phyloP scores from a whole-genome alignment of 1,140 invertebrate genomes.

The Heliconius congener region DNA sequence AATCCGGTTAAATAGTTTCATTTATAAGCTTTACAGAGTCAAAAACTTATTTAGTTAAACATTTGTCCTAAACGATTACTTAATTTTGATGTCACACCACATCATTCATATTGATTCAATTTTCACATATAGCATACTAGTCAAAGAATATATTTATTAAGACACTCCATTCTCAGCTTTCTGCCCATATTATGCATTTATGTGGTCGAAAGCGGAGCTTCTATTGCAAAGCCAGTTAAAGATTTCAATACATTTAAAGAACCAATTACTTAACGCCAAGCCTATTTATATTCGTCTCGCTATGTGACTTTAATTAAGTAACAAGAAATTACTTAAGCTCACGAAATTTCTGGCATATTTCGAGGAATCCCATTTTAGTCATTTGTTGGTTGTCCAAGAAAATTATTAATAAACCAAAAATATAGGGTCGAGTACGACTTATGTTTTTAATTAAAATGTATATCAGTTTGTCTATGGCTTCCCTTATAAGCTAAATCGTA shows the following conservation, averaged over 20 bases:
- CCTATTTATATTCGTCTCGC: conserved; percentile 5
- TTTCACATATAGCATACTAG: no score
- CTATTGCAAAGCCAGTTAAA: background rate
- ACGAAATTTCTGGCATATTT: background rate
- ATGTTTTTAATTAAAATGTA: background rate
- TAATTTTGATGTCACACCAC: no score
- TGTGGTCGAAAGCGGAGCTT: background rate
- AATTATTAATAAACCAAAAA: background rate
- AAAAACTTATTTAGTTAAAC: no score
- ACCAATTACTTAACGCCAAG: conserved; percentile 1
- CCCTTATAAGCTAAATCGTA: background rate
- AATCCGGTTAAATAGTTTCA: no score
- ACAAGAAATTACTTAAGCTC: background rate
- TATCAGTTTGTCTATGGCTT: background rate
- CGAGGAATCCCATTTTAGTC: background rate
- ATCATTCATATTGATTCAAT: no score
- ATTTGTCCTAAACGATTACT: no score
- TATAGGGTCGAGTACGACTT: background rate
- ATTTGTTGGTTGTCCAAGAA: background rate
- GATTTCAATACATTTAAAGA: background rate
- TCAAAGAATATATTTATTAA: no score
- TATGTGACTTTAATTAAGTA: conserved; percentile 7
- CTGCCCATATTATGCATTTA: no score
- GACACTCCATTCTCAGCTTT: no score
- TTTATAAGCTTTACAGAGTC: no score